Evolutionary conservation across 1,140 invertebrate species (phyloP).

Genomic region (Hylaeus anthracinus): DNA sequence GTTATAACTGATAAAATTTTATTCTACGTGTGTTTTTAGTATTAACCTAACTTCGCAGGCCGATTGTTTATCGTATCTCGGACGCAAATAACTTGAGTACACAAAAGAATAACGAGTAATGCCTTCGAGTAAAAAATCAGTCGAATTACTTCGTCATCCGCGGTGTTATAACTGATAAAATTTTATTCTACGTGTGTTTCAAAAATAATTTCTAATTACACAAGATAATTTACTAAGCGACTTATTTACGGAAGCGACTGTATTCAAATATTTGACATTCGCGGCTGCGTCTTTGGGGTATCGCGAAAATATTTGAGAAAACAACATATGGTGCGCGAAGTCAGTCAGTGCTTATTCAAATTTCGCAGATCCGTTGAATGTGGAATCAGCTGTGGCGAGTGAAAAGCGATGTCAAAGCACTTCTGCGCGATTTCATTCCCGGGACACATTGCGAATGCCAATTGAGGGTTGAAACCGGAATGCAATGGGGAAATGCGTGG

Average conservation of each 20-base stretch:
- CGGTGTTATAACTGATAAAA: no score
- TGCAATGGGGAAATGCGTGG: background rate
- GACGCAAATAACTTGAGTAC: background rate
- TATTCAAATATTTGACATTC: background rate
- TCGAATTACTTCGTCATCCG: no score
- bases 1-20: no score
- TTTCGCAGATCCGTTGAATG: slow-evolving; percentile 24
- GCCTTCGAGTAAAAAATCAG: no score
- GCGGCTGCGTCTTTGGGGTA: background rate
- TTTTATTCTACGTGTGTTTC: no score
- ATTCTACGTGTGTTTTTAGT: no score
- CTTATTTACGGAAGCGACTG: no score
- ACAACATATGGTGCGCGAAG: background rate
- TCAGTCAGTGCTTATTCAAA: slow-evolving; percentile 25
- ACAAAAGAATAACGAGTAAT: no score
- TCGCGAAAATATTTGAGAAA: background rate
- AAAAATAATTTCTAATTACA: no score
- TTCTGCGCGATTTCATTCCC: background rate
- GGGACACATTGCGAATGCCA: slow-evolving; percentile 36
- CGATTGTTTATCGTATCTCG: background rate
- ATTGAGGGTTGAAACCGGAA: slow-evolving; percentile 7
- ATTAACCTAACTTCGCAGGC: background rate
- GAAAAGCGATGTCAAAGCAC: slow-evolving; percentile 49
- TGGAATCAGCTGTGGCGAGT: slow-evolving; percentile 49
- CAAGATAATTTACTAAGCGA: no score